Percentiles rank a stretch among this genome's conserved stretches.
phyloP scores from a whole-genome alignment of 2,797 vertebrate genomes.

The Falco columbarius region DNA sequence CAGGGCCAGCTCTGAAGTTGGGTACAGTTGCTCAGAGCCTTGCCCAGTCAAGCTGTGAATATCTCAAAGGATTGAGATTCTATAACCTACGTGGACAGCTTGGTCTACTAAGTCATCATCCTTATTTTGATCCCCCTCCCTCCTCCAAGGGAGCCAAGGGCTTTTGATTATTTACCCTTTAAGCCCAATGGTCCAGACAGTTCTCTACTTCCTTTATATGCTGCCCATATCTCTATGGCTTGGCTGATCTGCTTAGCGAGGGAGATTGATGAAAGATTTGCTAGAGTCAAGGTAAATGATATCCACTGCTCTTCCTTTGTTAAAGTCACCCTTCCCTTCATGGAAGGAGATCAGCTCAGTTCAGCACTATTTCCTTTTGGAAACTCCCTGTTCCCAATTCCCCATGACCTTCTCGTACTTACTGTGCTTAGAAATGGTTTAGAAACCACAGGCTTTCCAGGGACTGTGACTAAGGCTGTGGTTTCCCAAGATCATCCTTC shows the following conservation, averaged over 20 bases:
- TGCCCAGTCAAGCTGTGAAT: background rate
- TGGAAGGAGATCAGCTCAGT: background rate
- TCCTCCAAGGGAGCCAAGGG: background rate
- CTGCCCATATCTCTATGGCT: background rate
- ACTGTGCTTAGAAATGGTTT: background rate
- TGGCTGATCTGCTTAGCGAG: background rate
- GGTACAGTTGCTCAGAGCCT: background rate
- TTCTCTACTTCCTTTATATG: background rate
- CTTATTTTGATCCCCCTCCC: background rate
- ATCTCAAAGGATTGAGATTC: background rate
- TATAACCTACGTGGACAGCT: rapidly evolving
- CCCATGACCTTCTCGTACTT: background rate
- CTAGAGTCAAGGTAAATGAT: background rate
- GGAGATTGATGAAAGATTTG: background rate
- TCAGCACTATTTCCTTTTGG: background rate
- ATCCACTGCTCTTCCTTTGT: background rate
- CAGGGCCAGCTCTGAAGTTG: background rate
- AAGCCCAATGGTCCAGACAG: background rate
- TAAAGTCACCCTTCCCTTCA: background rate
- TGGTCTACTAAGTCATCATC: background rate
- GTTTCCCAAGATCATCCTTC: background rate
- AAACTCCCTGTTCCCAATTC: background rate
- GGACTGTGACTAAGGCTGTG: background rate
- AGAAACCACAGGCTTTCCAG: background rate
- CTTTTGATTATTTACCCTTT: background rate